Base-by-base conservation (phyloP, 2,113 vertebrate species). In the Dascyllus trimaculatus region DNA sequence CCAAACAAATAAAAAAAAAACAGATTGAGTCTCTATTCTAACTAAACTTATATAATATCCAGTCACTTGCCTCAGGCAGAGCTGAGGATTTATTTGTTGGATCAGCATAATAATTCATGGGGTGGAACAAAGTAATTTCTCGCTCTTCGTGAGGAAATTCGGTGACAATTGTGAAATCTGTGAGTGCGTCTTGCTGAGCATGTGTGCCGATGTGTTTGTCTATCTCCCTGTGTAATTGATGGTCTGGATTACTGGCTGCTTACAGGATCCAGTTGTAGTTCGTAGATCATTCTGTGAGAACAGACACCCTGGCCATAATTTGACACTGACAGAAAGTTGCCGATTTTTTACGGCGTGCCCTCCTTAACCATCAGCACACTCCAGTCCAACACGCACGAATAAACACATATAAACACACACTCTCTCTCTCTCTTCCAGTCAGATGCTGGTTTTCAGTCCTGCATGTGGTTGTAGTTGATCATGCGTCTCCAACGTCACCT, bases 251-350 rank as follows among this genome's bases (percentile, higher is more conserved):
- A 53, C n/a, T 63, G 62, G 54, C 75, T 87, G 79, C 84, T 81
- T 62, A 54, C 26, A 19, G 62, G 45, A 78, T 86, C 58, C 76
- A 67, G 78, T 75, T 71, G 59, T 86, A 57, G 68, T 75, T 51
- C n/a, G 5, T 74, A 69, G 81, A 81, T 88, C 74, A 89, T 83
- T 56, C 56, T 54, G 46, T 58, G 56, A 85, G 85, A 88, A 73
- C 68, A 84, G 75, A 85, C 72, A 88, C 58, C 11, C 53, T 11
- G 71, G 75, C 77, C 68, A 80, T 81, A 84, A 90, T 85, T 87
- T 85, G 32, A 85, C 68, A 48, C 70, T 85, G 70, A 86, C 63
- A 77, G 67, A 88, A 90, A 82, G 80, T 84, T 88, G 71, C 75
- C 75, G 51, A 56, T 85, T 65, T 88, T 35, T 62, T 52, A 72